These are phyloP conservation scores for Pseudococcus viburni DNA, from an alignment of 2,888 invertebrate species.

Conservation along the genomic window DNA sequence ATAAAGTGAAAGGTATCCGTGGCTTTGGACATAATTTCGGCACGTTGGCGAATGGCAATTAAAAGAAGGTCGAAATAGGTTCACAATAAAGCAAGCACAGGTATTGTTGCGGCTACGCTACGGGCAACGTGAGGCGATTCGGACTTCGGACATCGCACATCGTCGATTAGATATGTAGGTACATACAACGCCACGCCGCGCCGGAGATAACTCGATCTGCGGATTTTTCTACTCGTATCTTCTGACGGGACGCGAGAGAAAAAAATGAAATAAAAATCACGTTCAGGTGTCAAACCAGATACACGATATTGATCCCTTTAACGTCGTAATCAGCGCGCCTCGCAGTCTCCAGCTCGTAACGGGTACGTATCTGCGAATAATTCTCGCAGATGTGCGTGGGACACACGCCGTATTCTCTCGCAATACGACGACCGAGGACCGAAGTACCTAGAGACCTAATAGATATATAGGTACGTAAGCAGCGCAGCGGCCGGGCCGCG, in stretches of 20 bases:
- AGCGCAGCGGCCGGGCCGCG: not conserved
- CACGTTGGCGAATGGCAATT: not conserved
- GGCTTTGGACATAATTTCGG: not conserved
- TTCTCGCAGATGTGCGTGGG: constrained; percentile 35
- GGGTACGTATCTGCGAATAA: not conserved
- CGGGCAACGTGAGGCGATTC: not conserved
- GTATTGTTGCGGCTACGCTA: not conserved
- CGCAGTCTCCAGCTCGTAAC: not conserved
- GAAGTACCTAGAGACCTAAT: not conserved
- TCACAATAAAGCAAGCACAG: not conserved
- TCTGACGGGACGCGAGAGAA: not conserved
- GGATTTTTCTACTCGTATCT: not conserved
- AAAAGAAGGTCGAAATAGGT: constrained; percentile 16
- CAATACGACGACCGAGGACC: not conserved
- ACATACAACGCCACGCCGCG: not conserved
- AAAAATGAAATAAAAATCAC: constrained; percentile 2
- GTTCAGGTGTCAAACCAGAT: constrained; percentile 5
- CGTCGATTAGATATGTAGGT: not conserved
- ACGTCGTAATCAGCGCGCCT: not conserved
- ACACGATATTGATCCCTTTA: constrained; percentile 27
- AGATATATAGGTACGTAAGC: not conserved
- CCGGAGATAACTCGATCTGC: not conserved
- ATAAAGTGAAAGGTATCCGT: not conserved
- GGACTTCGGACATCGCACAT: not conserved
- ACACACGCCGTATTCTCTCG: not conserved